Percentiles rank a stretch among this genome's conserved stretches.
phyloP scores from a whole-genome alignment of 2,888 invertebrate genomes.

The Tortrix viridana region DNA sequence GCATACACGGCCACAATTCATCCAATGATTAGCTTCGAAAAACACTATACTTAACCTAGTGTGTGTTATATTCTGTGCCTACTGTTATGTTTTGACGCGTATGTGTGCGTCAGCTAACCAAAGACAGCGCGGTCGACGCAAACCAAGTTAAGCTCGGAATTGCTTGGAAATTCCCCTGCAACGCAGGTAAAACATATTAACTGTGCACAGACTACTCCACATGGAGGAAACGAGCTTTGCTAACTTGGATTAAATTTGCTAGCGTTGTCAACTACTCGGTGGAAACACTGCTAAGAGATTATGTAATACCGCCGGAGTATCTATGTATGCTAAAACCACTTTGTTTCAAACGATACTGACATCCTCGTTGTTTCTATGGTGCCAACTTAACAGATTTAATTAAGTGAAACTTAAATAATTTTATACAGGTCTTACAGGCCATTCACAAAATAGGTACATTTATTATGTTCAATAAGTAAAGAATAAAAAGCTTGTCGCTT shows the following conservation, averaged over 20 bases:
- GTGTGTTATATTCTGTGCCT: background rate
- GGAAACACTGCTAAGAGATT: too few relatives aligned
- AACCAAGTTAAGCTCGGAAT: conserved; percentile 1
- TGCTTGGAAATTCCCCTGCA: background rate
- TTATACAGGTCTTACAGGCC: too few relatives aligned
- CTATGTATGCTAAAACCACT: too few relatives aligned
- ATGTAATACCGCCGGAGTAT: too few relatives aligned
- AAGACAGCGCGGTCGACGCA: conserved; percentile 1
- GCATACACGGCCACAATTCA: too few relatives aligned
- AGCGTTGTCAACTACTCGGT: too few relatives aligned
- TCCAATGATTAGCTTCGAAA: too few relatives aligned
- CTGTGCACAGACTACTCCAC: background rate
- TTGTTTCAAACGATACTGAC: too few relatives aligned
- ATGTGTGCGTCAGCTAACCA: background rate
- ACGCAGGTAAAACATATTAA: conserved; percentile 8
- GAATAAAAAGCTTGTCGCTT: too few relatives aligned
- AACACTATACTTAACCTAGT: too few relatives aligned
- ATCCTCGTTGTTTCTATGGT: background rate
- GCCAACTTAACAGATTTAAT: background rate
- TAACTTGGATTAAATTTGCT: conserved; percentile 13
- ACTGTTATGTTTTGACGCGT: background rate
- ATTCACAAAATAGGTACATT: too few relatives aligned
- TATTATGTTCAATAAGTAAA: too few relatives aligned
- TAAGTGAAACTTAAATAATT: background rate
- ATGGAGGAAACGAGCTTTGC: conserved; percentile 5